Conservation (phyloP, 2,888 invertebrate genomes). For the Andrena hattorfiana region DNA sequence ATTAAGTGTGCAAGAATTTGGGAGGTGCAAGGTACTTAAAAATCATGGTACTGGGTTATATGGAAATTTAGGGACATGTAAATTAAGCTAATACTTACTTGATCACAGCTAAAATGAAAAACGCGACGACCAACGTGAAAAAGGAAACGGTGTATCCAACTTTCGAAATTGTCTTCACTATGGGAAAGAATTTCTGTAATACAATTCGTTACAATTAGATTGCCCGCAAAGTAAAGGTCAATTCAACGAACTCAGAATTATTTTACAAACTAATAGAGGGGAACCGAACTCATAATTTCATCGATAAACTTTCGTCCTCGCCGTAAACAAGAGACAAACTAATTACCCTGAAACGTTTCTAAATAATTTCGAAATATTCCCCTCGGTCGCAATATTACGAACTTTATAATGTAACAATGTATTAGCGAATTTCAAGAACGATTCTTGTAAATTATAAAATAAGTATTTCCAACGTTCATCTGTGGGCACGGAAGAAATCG, state of each 20-base stretch:
- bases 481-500: neutral
- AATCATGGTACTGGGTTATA: neutral
- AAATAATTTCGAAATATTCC: too few species aligned
- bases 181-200: conserved; percentile 86
- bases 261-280: neutral
- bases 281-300: neutral
- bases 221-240: too few species aligned
- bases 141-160: conserved; percentile 87
- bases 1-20: too few species aligned
- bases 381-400: too few species aligned
- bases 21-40: neutral
- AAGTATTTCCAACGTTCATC: too few species aligned
- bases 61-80: neutral
- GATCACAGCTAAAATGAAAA: conserved; percentile 86
- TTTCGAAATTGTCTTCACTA: conserved; percentile 86
- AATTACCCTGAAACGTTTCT: neutral
- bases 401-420: too few species aligned
- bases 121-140: conserved; percentile 86
- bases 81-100: conserved; percentile 85
- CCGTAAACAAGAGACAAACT: neutral
- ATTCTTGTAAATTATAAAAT: too few species aligned
- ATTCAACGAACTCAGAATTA: neutral
- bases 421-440: too few species aligned
- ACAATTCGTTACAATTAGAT: neutral
- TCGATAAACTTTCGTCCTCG: neutral